These are phyloP conservation scores for Phyllotis vaccarum DNA, from an alignment of 2,797 vertebrate genomes.

Conservation along the genomic window DNA sequence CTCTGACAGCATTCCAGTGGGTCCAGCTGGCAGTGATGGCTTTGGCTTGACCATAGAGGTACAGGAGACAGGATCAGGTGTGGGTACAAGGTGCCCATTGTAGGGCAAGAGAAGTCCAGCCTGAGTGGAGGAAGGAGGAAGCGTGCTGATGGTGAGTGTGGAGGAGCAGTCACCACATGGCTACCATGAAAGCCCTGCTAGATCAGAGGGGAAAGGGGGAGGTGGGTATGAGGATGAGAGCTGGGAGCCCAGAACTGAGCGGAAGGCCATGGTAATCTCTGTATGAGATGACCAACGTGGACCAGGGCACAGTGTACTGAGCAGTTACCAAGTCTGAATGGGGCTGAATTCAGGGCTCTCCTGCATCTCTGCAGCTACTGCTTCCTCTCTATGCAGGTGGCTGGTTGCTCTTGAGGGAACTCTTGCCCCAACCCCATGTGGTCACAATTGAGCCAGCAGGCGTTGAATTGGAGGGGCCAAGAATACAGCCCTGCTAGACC, in stretches of 20 bases:
- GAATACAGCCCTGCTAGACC: neutral
- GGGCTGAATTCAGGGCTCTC: neutral
- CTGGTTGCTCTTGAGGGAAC: neutral
- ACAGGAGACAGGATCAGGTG: neutral
- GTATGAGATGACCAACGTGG: neutral
- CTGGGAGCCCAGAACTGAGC: neutral
- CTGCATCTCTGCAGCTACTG: neutral
- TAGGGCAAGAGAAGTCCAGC: neutral
- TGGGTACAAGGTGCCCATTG: neutral
- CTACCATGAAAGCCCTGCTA: neutral
- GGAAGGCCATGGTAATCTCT: rapidly evolving
- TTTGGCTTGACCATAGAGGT: neutral
- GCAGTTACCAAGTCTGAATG: neutral
- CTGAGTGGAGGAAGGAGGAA: neutral
- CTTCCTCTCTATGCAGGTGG: neutral
- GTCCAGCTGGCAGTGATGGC: neutral
- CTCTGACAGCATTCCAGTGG: rapidly evolving
- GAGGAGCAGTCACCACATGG: neutral
- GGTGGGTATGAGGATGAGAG: neutral
- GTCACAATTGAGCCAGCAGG: neutral
- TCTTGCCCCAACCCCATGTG: neutral
- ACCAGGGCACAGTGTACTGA: neutral
- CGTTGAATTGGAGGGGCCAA: neutral
- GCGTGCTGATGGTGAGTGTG: neutral
- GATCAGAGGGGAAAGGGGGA: neutral